A percentile compares a stretch with the other conserved stretches of the same genome.
These are phyloP conservation scores for Dermatemys mawii DNA, from an alignment of 2,113 vertebrate species.

Conservation along the genomic window DNA sequence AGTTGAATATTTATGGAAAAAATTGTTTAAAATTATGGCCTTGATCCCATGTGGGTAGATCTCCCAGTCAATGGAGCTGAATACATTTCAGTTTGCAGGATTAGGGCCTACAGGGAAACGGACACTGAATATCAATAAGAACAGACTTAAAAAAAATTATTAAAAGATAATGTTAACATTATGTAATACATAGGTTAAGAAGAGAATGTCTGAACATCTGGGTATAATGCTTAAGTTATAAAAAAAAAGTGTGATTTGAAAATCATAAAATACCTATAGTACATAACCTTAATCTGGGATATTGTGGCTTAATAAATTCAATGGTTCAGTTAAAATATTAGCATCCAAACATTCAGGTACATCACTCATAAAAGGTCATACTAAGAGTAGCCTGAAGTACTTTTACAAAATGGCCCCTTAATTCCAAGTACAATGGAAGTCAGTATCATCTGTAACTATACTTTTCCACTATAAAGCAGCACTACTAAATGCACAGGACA, in stretches of 20 bases:
- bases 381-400: not conserved
- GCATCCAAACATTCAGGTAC: not conserved
- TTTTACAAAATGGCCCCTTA: not conserved
- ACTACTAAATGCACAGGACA: fast-evolving
- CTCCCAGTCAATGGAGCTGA: not conserved
- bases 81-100: not conserved
- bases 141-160: too few species aligned
- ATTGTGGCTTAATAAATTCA: too few species aligned
- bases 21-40: not conserved
- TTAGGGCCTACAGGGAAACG: not conserved
- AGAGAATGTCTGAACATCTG: too few species aligned
- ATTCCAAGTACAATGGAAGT: not conserved
- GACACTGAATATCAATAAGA: not conserved
- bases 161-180: too few species aligned
- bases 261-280: too few species aligned
- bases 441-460: not conserved
- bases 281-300: too few species aligned
- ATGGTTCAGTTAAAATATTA: too few species aligned
- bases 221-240: too few species aligned
- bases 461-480: not conserved
- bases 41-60: not conserved
- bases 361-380: too few species aligned
- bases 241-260: too few species aligned
- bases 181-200: too few species aligned
- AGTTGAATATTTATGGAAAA: not conserved